These are phyloP conservation scores for Sprattus sprattus DNA, from an alignment of 2,113 vertebrate species.

Conservation along the genomic window DNA sequence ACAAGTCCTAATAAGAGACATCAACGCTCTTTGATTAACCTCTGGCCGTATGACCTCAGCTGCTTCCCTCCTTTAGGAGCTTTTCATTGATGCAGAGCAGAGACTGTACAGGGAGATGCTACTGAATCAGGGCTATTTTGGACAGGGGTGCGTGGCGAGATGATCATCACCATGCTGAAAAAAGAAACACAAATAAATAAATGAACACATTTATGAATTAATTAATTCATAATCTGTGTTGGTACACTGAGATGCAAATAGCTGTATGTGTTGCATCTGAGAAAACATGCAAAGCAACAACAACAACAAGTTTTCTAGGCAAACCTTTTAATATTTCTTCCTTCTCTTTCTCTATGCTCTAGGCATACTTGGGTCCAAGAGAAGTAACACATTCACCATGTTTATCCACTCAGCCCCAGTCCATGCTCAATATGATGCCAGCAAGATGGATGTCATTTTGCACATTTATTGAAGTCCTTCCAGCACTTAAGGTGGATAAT, in stretches of 20 bases:
- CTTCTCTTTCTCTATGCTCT: neutral
- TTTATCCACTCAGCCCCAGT: slow-evolving; percentile 28
- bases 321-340: neutral
- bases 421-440: slow-evolving; percentile 54
- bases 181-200: neutral
- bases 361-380: neutral
- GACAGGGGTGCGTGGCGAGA: neutral
- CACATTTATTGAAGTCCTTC: slow-evolving; percentile 55
- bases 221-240: neutral
- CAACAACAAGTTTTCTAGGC: neutral
- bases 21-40: neutral
- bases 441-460: slow-evolving; percentile 63
- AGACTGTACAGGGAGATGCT: neutral
- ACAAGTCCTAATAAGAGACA: neutral
- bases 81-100: neutral
- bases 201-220: neutral
- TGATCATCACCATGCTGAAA: neutral
- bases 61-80: neutral
- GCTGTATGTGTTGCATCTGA: neutral
- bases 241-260: neutral
- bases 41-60: neutral
- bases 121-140: neutral
- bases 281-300: neutral
- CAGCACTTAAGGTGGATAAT: slow-evolving; percentile 37
- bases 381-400: neutral